These are phyloP conservation scores for Sander vitreus DNA, from an alignment of 2,113 vertebrate species.

Conservation along the genomic window DNA sequence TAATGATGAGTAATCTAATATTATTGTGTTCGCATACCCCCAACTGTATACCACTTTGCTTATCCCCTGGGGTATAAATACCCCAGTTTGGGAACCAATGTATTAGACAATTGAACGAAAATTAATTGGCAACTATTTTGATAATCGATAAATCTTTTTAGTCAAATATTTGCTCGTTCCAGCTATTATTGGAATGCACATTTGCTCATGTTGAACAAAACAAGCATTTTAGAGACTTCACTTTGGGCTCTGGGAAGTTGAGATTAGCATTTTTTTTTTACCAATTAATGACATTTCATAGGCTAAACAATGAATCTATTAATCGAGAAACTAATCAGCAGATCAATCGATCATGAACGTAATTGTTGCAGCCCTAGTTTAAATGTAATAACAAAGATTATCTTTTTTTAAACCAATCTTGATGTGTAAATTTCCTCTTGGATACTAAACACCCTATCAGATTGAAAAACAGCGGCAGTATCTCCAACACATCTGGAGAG, in stretches of 20 bases:
- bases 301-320: too few relatives aligned
- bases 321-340: too few relatives aligned
- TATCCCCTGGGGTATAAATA: too few relatives aligned
- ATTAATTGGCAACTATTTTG: neutral
- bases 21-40: too few relatives aligned
- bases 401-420: neutral
- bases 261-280: neutral
- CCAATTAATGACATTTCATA: too few relatives aligned
- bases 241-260: neutral
- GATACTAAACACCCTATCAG: constrained; percentile 55
- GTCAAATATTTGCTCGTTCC: neutral
- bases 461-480: constrained; percentile 82
- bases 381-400: neutral
- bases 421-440: neutral
- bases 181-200: neutral
- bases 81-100: too few relatives aligned
- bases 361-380: too few relatives aligned
- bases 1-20: too few relatives aligned
- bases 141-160: neutral
- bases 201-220: neutral
- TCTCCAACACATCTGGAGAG: constrained; percentile 77
- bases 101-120: neutral
- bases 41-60: too few relatives aligned
- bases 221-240: neutral
- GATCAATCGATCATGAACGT: too few relatives aligned